Base-by-base conservation (phyloP, 2,888 invertebrate genomes). In the Eristalis arbustorum region DNA sequence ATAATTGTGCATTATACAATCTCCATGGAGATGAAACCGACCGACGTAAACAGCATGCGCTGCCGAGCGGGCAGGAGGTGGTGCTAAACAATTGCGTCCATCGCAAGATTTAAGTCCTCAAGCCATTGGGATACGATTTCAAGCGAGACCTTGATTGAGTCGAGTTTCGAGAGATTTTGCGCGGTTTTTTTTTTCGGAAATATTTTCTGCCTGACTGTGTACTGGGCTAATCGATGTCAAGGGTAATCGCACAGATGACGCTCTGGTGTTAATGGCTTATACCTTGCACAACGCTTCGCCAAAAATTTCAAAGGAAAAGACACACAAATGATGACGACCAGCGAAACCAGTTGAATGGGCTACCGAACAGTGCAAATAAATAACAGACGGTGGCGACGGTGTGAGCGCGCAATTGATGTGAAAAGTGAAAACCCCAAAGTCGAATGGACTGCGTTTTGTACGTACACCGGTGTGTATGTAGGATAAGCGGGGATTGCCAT, bases 381-480 rank as follows among this genome's bases (percentile, higher is more conserved):
- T n/a, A 42, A 14, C 42, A 42, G 49, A 8, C 49, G 49, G 49
- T 8, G 18, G 49, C 18, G 49, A 18, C 1, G 49, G 49, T 31
- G 67, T n/a, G n/a, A n/a, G n/a, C n/a, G n/a, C n/a, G 13, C 62
- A 63, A 72, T 37, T 62, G 63, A 68, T 66, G 73, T 77, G 77
- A 79, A 87, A 87, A 87, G 87, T 87, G 87, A 87, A 87, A 87
- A 87, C 64, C 59, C n/a, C 71, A 62, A 18, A 62, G n/a, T 25
- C 66, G 59, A 57, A 56, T 28, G 11, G 57, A 40, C 66, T 77
- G 34, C 59, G 56, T 56, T n/a, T 28, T 14, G 23, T 13, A 2
- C 18, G 37, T 11, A 13, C 10, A 31, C 31, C 10, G 2, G 59
- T 1, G 1, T 6, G 56, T 57, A 59, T 42, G 40, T 66, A 57